Base-by-base conservation (phyloP, 2,113 vertebrate species). In the Heteronetta atricapilla region DNA sequence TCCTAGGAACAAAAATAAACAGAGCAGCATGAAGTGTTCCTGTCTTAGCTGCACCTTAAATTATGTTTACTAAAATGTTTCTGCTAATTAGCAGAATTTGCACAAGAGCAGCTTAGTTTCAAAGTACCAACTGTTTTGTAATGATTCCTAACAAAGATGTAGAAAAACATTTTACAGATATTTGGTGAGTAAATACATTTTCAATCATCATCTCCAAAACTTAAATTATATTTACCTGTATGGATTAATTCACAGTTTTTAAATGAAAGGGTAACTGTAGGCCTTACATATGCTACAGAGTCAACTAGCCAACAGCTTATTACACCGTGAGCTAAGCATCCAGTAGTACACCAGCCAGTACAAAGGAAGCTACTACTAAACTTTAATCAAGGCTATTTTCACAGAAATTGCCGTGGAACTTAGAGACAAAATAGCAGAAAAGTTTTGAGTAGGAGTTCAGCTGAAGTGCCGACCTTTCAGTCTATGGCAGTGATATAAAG, bases 31-130 rank as follows among this genome's bases (percentile, higher is more conserved):
- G 33, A 76, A 92, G 63, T 11, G 17, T 74, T 84, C 62, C 38
- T 16, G 8, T 50, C 59, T 56, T 23, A 10, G 28, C 25, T 1
- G 0, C 0, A 0, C 55, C 33, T 22, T 36, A 29, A 68, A 36
- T 42, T 58, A 33, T 6, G 25, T 20, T 58, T 69, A 34, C n/a
- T 28, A 0, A 7, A n/a, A 20, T 11, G 8, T 66, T 78, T 64
- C 81, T 82, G 50, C 42, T 63, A 2, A 28, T 59, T 77, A 34
- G 33, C n/a, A 48, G 46, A n/a, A 70, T 34, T 36, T 50, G 44
- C 63, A 55, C 6, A 33, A 68, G 21, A 88, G 82, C 55, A 59
- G 20, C n/a, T 85, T 36, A 18, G 6, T 79, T 91, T 80, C 79
- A 67, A 33, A 80, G n/a, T 13, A 13, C 10, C 42, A n/a, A 2